Evolutionary conservation across 2,797 vertebrate species (phyloP).

Genomic region (Mergus octosetaceus): DNA sequence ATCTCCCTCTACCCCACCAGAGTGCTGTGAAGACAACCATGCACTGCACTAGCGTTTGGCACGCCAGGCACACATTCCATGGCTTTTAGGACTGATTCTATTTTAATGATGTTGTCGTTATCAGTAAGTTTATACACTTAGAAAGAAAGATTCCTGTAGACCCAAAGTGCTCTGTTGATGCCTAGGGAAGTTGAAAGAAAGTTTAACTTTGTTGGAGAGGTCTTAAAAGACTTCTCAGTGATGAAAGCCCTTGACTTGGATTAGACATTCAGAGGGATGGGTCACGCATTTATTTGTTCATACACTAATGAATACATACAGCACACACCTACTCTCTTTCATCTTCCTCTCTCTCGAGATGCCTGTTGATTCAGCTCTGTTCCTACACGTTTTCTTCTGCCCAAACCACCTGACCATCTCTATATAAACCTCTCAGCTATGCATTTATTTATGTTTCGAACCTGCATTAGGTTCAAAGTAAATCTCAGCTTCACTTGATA

Average conservation of each 20-base stretch:
- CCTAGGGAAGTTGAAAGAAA: not conserved
- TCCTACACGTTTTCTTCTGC: not conserved
- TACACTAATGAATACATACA: not conserved
- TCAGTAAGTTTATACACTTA: not conserved
- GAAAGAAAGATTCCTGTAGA: constrained; percentile 6
- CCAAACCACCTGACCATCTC: not conserved
- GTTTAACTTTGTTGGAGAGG: not conserved
- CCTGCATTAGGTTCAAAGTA: not conserved
- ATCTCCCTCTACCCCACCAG: not conserved
- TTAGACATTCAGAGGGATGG: not conserved
- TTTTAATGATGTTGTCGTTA: not conserved
- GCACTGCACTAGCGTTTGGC: not conserved
- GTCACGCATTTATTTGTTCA: not conserved
- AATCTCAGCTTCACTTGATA: not conserved
- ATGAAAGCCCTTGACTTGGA: not conserved
- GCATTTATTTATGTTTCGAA: not conserved
- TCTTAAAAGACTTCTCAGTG: not conserved
- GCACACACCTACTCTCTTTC: not conserved
- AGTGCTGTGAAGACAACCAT: not conserved
- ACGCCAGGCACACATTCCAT: not conserved
- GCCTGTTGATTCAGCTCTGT: not conserved
- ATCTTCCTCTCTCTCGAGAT: not conserved
- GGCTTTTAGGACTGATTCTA: not conserved
- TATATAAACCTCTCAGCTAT: not conserved
- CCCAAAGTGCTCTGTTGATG: not conserved